Percentiles rank a stretch among this genome's conserved stretches.
These are phyloP conservation scores for Pseudochaenichthys georgianus DNA, from an alignment of 2,797 vertebrate genomes.

Conservation along the genomic window DNA sequence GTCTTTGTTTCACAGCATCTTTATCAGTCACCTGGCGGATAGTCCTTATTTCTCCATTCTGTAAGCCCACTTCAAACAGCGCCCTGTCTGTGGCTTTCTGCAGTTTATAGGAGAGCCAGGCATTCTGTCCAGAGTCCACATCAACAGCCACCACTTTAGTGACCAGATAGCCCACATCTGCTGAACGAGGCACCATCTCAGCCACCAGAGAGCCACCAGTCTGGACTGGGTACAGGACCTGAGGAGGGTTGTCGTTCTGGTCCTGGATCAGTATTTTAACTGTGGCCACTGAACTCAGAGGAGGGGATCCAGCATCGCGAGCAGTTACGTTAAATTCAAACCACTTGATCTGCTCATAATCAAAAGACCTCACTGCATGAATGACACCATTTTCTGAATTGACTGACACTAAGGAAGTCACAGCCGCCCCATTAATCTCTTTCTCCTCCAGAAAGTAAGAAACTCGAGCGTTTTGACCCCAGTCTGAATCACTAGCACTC, in stretches of 20 bases:
- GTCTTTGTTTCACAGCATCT: conserved; percentile 84
- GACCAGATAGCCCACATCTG: conserved; percentile 85
- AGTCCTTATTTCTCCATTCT: conserved; percentile 88
- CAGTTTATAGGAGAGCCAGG: conserved; percentile 87
- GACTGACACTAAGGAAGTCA: no score
- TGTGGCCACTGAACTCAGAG: no score
- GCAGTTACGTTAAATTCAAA: no score
- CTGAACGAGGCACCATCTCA: conserved; percentile 83
- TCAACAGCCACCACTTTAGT: conserved; percentile 88
- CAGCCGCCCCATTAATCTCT: no score
- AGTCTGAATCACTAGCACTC: no score
- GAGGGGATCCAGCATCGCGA: no score
- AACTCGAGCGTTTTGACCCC: no score
- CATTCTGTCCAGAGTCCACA: conserved; percentile 82
- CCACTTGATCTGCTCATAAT: no score
- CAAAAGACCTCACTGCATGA: no score
- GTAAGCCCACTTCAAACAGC: conserved; percentile 85
- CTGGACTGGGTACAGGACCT: conserved; percentile 54
- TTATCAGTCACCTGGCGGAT: conserved; percentile 82
- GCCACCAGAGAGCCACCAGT: conserved; percentile 75
- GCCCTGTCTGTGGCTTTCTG: conserved; percentile 85
- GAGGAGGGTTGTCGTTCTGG: conserved; percentile 31
- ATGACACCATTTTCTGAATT: no score
- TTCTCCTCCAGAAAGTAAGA: no score
- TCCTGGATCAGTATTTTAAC: no score